Evolutionary conservation across 2,888 invertebrate genomes (phyloP), one percentile per base, ranked within the genome.

Genomic region (Bellardia pandia): DNA sequence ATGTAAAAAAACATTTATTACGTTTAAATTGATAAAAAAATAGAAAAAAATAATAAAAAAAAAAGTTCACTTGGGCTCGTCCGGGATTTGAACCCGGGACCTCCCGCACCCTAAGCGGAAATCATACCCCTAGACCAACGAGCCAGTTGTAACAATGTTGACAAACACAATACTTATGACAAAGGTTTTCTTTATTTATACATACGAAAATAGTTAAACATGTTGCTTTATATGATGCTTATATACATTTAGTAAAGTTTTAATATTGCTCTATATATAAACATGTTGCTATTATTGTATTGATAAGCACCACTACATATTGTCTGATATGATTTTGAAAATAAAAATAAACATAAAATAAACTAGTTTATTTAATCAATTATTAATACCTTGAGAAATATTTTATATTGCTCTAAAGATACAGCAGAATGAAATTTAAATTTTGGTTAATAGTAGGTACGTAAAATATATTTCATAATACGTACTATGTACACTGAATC

Each of bases 51-150:
- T 88, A n/a, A n/a, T 83, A 82, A 88, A 88, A 79, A 76, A 78
- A 42, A 9, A 3, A 7, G 7, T 0, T n/a, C 3, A 16, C 89
- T 90, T 90, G 93, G 93, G 93, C 93, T 93, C 93, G 93, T 93
- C 93, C 93, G 93, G 94, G 94, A 94, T 93, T 93, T 93, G 93
- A 93, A 93, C 93, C 94, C 93, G 93, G 93, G 94, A 93, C 93
- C 93, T 94, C 93, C 93, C 94, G 93, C 93, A 93, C 93, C 93
- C 93, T 93, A 94, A 94, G 93, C 93, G 93, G 93, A 93, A 93
- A 93, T 93, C 93, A 93, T 93, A 93, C 93, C 93, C 93, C 94
- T 93, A 93, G 93, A 93, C 89, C 89, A 90, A 90, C 89, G 89
- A 90, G 89, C 89, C 89, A 77, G 68, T 81, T 88, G 60, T 0